Evolutionary conservation across 1,140 invertebrate genomes (phyloP).

Genomic region (Trialeurodes vaporariorum): DNA sequence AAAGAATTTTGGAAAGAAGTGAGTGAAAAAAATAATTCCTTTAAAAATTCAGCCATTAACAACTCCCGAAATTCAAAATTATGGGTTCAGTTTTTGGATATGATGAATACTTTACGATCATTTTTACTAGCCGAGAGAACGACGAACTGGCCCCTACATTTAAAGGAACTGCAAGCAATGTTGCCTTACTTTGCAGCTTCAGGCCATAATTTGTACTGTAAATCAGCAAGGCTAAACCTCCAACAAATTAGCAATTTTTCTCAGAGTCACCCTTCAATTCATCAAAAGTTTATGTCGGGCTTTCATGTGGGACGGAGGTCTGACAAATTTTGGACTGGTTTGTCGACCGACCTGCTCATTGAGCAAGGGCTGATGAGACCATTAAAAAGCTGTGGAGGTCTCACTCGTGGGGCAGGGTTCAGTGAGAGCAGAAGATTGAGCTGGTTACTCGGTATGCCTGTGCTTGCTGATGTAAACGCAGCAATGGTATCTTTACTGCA

Average conservation of each 20-base stretch:
- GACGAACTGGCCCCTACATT: conserved; percentile 30
- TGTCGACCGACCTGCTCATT: conserved; percentile 33
- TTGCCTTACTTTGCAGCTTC: conserved; percentile 34
- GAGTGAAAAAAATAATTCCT: background rate
- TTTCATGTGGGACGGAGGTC: conserved; percentile 33
- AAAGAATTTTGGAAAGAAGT: background rate
- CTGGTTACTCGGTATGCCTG: conserved; percentile 30
- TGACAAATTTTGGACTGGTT: conserved; percentile 30
- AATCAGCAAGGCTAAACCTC: conserved; percentile 11
- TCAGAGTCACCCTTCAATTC: background rate
- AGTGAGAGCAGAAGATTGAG: conserved; percentile 30
- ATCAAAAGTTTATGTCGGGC: conserved; percentile 10
- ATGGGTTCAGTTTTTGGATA: conserved; percentile 36
- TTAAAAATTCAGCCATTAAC: conserved; percentile 20
- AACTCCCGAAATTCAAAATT: conserved; percentile 32
- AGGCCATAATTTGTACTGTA: conserved; percentile 23
- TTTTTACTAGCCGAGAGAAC: conserved; percentile 34
- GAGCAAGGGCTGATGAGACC: conserved; percentile 33
- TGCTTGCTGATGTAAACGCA: conserved; percentile 7
- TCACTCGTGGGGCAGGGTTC: conserved; percentile 30
- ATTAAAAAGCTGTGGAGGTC: conserved; percentile 34
- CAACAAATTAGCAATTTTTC: conserved; percentile 11
- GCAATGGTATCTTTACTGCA: conserved; percentile 18
- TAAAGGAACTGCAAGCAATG: conserved; percentile 31
- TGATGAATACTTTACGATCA: conserved; percentile 30